Evolutionary conservation across 2,797 vertebrate genomes (phyloP).

Genomic region (Hoplostethus mediterraneus): DNA sequence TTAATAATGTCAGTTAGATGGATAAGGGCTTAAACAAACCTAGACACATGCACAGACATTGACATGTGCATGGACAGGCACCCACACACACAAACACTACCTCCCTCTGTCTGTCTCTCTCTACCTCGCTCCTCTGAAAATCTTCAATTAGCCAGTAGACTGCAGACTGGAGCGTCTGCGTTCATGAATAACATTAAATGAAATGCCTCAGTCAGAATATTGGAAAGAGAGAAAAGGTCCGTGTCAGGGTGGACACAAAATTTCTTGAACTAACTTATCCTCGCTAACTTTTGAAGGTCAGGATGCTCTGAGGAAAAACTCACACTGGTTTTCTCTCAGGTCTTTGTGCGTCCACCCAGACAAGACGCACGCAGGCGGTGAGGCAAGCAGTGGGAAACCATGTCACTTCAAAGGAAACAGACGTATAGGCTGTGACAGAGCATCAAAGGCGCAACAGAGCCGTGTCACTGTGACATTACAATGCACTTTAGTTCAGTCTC

Average conservation of each 20-base stretch:
- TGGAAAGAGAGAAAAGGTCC: conserved; percentile 23
- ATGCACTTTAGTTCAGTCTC: not conserved
- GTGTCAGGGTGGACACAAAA: conserved; percentile 8
- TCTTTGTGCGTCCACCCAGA: not conserved
- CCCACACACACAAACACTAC: not conserved
- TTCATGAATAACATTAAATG: conserved; percentile 3
- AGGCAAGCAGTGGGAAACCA: not conserved
- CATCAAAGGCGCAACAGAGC: not conserved
- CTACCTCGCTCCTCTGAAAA: not conserved
- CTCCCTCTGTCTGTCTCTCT: conserved; percentile 14
- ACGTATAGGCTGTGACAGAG: not conserved
- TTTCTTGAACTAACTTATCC: not conserved
- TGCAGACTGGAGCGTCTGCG: conserved; percentile 7
- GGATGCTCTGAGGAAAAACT: not conserved
- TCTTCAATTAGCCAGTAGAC: conserved; percentile 13
- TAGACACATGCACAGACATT: conserved; percentile 24
- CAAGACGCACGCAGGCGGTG: not conserved
- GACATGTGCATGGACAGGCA: conserved; percentile 5
- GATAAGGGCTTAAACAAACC: conserved; percentile 37
- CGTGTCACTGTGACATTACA: not conserved
- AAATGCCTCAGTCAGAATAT: conserved; percentile 28
- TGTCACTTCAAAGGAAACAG: not conserved
- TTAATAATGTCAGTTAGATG: conserved; percentile 42
- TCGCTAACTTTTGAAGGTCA: no score
- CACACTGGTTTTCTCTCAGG: not conserved